phyloP scores from a whole-genome alignment of 2,888 invertebrate genomes.

The Andrena hattorfiana region DNA sequence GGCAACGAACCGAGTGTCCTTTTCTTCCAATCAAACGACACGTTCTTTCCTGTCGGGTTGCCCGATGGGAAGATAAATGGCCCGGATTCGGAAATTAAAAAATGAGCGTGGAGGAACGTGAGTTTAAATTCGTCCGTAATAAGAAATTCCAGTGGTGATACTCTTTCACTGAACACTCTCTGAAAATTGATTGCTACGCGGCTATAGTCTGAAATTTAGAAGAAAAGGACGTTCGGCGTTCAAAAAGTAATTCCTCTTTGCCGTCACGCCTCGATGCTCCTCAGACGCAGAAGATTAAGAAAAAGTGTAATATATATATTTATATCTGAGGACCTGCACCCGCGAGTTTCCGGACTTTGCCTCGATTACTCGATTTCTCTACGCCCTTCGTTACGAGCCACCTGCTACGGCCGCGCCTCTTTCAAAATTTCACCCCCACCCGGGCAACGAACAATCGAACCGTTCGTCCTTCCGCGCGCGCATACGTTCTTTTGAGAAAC shows the following conservation, averaged over 20 bases:
- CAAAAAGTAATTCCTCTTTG: slow-evolving; percentile 17
- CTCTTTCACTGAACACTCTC: too few species aligned
- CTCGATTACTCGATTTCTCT: slow-evolving; percentile 34
- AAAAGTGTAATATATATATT: neutral
- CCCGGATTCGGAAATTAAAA: too few species aligned
- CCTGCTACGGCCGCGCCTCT: slow-evolving; percentile 43
- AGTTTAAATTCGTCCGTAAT: too few species aligned
- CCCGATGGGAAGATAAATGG: too few species aligned
- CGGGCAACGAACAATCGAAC: neutral
- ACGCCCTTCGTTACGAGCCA: slow-evolving; percentile 23
- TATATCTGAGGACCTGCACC: slow-evolving; percentile 14
- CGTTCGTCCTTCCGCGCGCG: neutral
- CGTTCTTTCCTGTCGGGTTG: too few species aligned
- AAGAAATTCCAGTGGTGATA: too few species aligned
- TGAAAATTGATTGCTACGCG: too few species aligned
- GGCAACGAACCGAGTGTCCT: neutral
- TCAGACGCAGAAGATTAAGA: slow-evolving; percentile 1
- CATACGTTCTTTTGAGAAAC: neutral
- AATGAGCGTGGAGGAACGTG: too few species aligned
- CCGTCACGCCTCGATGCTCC: slow-evolving; percentile 47
- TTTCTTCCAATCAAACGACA: too few species aligned
- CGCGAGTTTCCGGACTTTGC: slow-evolving; percentile 10
- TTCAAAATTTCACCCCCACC: slow-evolving; percentile 37
- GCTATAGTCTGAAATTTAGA: too few species aligned
- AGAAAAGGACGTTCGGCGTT: too few species aligned